Evolutionary conservation across 2,113 vertebrate species (phyloP).

Genomic region (Peucedramus taeniatus): DNA sequence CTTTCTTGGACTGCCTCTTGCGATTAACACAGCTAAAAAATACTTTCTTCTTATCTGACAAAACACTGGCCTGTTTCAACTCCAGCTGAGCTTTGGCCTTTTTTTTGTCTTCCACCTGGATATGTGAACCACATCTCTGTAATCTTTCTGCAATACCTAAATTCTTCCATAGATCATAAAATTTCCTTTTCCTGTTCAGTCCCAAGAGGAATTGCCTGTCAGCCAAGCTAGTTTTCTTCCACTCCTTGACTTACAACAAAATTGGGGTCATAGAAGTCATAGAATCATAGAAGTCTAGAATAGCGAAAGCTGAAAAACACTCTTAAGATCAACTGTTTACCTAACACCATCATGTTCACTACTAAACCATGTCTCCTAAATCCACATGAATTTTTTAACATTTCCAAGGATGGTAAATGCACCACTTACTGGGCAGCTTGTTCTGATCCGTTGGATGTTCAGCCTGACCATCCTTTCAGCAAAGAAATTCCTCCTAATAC

Average conservation of each 20-base stretch:
- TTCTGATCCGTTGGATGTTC: background rate
- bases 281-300: background rate
- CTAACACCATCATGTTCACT: background rate
- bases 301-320: background rate
- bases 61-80: background rate
- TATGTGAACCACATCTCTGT: background rate
- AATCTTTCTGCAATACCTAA: background rate
- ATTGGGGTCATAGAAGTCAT: no score
- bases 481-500: background rate
- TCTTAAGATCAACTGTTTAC: background rate
- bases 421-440: background rate
- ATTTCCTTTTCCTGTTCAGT: background rate
- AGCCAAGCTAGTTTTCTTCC: background rate
- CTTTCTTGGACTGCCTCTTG: background rate
- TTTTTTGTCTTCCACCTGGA: background rate
- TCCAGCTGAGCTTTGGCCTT: background rate
- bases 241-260: background rate
- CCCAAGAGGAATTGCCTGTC: background rate
- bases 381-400: background rate
- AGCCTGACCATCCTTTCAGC: background rate
- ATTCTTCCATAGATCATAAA: background rate
- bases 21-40: background rate
- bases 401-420: background rate
- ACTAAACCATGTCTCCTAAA: background rate
- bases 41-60: background rate